Base-by-base conservation (phyloP, 2,113 vertebrate genomes). In the Tetraodon nigroviridis region DNA sequence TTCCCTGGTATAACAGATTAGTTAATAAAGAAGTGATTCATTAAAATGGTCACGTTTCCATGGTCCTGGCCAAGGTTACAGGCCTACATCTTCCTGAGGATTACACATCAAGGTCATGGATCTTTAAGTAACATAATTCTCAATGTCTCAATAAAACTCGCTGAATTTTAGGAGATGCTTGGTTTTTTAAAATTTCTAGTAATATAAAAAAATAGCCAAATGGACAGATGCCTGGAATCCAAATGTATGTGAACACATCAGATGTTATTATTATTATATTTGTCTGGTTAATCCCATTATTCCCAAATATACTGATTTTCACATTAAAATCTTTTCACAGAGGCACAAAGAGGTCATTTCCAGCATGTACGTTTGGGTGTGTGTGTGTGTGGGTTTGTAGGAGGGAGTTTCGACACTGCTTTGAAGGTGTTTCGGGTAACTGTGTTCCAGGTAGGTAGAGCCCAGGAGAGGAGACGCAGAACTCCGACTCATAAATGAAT, bases 361-460 rank as follows among this genome's bases (percentile, higher is more conserved):
- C 3, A 3, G 32, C 32, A 10, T 37, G 32, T 7, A 10, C 12
- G 32, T 37, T 7, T 37, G 32, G 66, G 73, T 53, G n/a, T 42
- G 40, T 48, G 8, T 53, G 14, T 53, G 54, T 15, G 16, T 58
- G 16, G 47, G 8, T 22, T 19, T 62, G 58, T 56, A 21, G n/a
- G 17, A 54, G 56, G 24, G 11, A 16, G 52, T 50, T 20, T 73
- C 50, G 55, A 17, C 24, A 57, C 46, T 52, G 55, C 84, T 86
- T 86, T 86, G 84, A 84, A 84, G 79, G 70, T 56, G 84, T 76
- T 72, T 86, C 81, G 75, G 40, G 70, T 84, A 18, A 80, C 84
- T 65, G 55, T 67, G 61, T 79, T 62, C 67, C 72, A 80, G 75
- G 69, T 66, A 79, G 78, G 71, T 67, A 85, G 78, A 70, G 67